phyloP scores from a whole-genome alignment of 2,888 invertebrate species.

The Craniophora ligustri region DNA sequence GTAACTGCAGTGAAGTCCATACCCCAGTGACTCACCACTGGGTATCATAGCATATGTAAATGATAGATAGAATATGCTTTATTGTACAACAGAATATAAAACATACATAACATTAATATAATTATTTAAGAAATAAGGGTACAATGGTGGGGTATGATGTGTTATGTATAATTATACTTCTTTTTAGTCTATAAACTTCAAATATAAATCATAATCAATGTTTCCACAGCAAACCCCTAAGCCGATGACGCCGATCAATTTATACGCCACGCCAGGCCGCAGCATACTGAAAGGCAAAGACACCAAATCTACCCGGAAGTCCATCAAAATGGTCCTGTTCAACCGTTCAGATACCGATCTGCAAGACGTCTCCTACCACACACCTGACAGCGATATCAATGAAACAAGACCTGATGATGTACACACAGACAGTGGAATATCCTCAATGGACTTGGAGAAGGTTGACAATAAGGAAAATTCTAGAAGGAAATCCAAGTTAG shows the following conservation, averaged over 20 bases:
- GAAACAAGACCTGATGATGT: slow-evolving; percentile 14
- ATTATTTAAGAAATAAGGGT: too few species aligned
- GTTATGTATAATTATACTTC: too few species aligned
- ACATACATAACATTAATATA: too few species aligned
- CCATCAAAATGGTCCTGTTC: slow-evolving; percentile 77
- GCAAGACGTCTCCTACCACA: slow-evolving; percentile 31
- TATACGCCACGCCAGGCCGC: slow-evolving; percentile 74
- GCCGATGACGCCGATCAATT: slow-evolving; percentile 63
- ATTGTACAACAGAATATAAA: too few species aligned
- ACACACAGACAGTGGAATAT: slow-evolving; percentile 51
- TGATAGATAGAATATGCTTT: too few species aligned
- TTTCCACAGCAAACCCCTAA: slow-evolving; percentile 62
- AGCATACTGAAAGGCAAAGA: slow-evolving; percentile 76
- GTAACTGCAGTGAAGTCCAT: too few species aligned
- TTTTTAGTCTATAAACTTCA: too few species aligned
- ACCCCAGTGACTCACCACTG: too few species aligned
- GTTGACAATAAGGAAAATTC: slow-evolving; percentile 64
- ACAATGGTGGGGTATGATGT: too few species aligned
- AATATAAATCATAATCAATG: background rate
- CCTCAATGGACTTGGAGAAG: slow-evolving; percentile 57
- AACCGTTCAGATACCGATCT: slow-evolving; percentile 59
- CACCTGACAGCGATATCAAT: slow-evolving; percentile 21
- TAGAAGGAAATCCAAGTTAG: slow-evolving; percentile 57
- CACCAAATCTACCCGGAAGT: slow-evolving; percentile 70
- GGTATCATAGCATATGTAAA: too few species aligned